phyloP scores from a whole-genome alignment of 2,888 invertebrate species.

The Drosophila incognita region DNA sequence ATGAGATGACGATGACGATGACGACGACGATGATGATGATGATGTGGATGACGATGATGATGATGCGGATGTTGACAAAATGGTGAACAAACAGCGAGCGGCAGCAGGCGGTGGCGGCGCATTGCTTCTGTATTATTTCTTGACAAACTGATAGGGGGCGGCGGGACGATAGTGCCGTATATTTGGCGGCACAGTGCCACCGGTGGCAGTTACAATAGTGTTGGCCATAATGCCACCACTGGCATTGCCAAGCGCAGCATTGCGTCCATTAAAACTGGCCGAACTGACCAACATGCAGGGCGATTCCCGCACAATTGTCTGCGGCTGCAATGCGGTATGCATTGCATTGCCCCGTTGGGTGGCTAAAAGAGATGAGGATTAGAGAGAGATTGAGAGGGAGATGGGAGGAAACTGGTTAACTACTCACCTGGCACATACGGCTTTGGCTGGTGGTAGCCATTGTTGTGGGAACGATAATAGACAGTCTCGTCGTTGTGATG shows the following conservation, averaged over 20 bases:
- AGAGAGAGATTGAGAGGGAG: neutral
- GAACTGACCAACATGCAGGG: conserved; percentile 81
- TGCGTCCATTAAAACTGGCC: conserved; percentile 81
- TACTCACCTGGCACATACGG: conserved; percentile 83
- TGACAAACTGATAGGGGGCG: conserved; percentile 82
- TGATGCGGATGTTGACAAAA: conserved; percentile 43
- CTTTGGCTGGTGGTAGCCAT: conserved; percentile 82
- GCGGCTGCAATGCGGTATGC: conserved; percentile 82
- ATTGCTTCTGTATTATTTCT: conserved; percentile 81
- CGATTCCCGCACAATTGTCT: conserved; percentile 81
- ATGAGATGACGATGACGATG: conserved; percentile 40
- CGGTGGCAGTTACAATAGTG: conserved; percentile 72
- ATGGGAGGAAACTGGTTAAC: neutral
- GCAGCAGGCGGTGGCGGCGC: conserved; percentile 55
- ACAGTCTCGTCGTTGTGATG: conserved; percentile 84
- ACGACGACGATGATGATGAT: conserved; percentile 25
- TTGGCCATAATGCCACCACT: conserved; percentile 72
- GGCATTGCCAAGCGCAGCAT: conserved; percentile 75
- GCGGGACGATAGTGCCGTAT: conserved; percentile 81
- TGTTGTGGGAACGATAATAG: conserved; percentile 83
- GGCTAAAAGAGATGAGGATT: conserved; percentile 53
- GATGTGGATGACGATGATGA: conserved; percentile 29
- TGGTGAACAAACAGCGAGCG: conserved; percentile 75
- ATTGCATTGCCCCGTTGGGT: conserved; percentile 80
- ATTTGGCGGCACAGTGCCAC: conserved; percentile 69